Conservation (phyloP, 2,113 vertebrate genomes). For the Mormoops blainvillei region DNA sequence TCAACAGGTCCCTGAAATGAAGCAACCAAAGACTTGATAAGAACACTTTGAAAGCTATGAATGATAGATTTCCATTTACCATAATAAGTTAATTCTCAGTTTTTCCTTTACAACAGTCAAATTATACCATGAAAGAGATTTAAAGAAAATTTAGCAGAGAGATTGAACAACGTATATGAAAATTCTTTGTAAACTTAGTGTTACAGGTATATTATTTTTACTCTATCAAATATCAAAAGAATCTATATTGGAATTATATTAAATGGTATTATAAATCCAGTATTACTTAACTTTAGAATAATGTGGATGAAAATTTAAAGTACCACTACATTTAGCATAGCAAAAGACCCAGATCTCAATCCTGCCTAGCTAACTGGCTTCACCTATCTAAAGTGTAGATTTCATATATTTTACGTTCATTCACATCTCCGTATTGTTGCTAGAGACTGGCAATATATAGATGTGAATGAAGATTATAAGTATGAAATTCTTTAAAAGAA, state of each 20-base stretch:
- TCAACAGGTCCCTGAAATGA: background rate
- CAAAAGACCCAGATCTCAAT: background rate
- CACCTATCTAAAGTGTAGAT: background rate
- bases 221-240: background rate
- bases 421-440: background rate
- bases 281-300: background rate
- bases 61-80: background rate
- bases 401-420: background rate
- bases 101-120: background rate
- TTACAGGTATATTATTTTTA: background rate
- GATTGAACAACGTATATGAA: background rate
- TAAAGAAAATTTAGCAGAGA: background rate
- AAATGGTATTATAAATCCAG: background rate
- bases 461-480: background rate
- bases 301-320: background rate
- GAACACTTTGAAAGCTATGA: background rate
- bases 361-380: background rate
- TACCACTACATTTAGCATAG: background rate
- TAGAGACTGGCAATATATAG: background rate
- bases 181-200: background rate
- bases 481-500: background rate
- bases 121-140: background rate
- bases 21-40: background rate
- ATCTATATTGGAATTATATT: background rate
- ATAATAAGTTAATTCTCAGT: background rate